Base-by-base conservation (phyloP, 2,797 vertebrate species). In the Carduelis carduelis region DNA sequence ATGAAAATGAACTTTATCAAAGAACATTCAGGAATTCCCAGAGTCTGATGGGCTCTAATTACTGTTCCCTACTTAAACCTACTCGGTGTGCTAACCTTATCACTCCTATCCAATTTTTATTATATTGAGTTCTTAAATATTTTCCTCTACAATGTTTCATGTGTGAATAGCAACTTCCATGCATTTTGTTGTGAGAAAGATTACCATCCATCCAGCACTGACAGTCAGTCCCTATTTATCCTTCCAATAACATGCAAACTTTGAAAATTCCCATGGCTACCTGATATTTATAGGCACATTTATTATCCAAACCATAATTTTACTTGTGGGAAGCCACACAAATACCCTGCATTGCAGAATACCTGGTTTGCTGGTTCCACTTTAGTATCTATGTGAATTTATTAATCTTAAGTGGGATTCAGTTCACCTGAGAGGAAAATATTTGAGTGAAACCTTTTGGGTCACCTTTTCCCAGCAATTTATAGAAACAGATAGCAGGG, bases 281-380 rank as follows among this genome's bases (percentile, higher is more conserved):
- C 71, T 89, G 47, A 63, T 95, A 94, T 86, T 96, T 94, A 82
- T 72, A 87, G 74, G 55, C 35, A 65, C 37, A 11, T 87, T 89
- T 93, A 56, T 70, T 76, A 92, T 44, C 83, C 55, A 65, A 82
- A 84, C 41, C 28, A 27, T 61, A 59, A 72, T 72, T 95, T 89
- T 66, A 41, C 43, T 94, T 90, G 63, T 72, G 74, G 55, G 68
- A 94, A 88, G 49, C 30, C 53, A 94, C 61, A 72, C 8, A 83
- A 86, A 52, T 63, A 44, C 34, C 22, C 59, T 82, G 15, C 21
- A 63, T 55, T 92, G 30, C n/a, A 82, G 47, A 83, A 87, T 2
- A 1, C 21, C 35, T 89, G 20, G 15, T 72, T 41, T 53, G 59
- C 64, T 57, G 17, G 8, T 47, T 4, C 10, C 19, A 8, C 12